These are phyloP conservation scores for Diachasma alloeum DNA, from an alignment of 1,140 invertebrate species.

Conservation along the genomic window DNA sequence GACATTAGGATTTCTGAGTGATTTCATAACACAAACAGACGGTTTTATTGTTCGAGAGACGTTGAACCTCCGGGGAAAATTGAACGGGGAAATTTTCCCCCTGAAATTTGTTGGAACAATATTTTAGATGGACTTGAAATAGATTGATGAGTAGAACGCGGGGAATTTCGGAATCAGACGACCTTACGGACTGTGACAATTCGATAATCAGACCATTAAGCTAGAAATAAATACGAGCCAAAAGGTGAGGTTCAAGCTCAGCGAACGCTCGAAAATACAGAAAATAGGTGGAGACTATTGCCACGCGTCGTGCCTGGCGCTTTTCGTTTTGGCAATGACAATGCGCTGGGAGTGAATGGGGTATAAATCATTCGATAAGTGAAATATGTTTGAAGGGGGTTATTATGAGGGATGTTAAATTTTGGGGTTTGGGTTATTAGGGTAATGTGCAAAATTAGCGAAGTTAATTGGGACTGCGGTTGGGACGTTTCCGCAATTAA, in stretches of 20 bases:
- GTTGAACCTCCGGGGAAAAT: no score
- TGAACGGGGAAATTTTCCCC: neutral
- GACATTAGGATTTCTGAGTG: no score
- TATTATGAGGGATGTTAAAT: neutral
- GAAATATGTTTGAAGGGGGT: slow-evolving; percentile 6
- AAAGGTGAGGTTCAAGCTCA: slow-evolving; percentile 45
- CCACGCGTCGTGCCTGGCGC: neutral
- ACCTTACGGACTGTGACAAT: neutral
- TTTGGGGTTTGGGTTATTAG: no score
- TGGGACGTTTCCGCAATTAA: no score
- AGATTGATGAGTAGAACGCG: neutral
- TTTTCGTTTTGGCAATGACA: slow-evolving; percentile 39
- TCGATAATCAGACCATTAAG: slow-evolving; percentile 6
- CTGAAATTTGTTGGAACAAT: neutral
- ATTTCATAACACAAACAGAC: no score
- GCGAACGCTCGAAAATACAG: slow-evolving; percentile 4
- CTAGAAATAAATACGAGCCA: slow-evolving; percentile 39
- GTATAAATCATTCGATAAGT: slow-evolving; percentile 41
- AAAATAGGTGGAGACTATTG: slow-evolving; percentile 14
- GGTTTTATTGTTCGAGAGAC: no score
- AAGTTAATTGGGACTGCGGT: no score
- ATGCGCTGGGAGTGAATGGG: slow-evolving; percentile 25
- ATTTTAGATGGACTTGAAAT: neutral
- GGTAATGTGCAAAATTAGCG: no score
- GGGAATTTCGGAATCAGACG: neutral